phyloP scores from a whole-genome alignment of 2,888 invertebrate species.

The Spilosoma lubricipeda region DNA sequence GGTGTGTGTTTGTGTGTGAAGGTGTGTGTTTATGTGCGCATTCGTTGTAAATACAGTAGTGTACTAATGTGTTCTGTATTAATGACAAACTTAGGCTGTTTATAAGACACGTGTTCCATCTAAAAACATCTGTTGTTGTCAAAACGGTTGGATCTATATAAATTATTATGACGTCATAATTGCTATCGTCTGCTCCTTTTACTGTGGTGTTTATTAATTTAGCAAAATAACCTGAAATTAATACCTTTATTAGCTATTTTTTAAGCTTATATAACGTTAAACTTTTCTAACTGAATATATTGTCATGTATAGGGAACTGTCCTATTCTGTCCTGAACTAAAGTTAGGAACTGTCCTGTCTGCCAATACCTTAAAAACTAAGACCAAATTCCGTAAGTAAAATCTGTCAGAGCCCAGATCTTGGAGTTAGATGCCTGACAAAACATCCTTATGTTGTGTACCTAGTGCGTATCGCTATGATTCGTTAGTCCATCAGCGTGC shows the following conservation, averaged over 20 bases:
- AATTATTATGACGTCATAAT: neutral
- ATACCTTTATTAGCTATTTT: too few relatives aligned
- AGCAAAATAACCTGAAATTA: too few relatives aligned
- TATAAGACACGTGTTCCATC: neutral
- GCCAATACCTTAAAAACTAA: too few relatives aligned
- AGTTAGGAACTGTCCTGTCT: too few relatives aligned
- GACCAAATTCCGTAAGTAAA: neutral
- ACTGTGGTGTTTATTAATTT: too few relatives aligned
- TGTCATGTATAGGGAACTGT: too few relatives aligned
- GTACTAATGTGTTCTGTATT: neutral
- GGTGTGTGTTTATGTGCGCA: too few relatives aligned
- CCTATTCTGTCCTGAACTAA: too few relatives aligned
- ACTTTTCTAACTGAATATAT: too few relatives aligned
- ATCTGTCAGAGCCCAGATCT: neutral
- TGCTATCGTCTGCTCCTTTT: neutral
- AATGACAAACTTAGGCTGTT: neutral
- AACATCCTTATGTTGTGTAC: neutral
- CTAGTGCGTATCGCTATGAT: neutral
- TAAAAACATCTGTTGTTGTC: neutral
- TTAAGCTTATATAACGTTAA: neutral
- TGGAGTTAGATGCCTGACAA: neutral
- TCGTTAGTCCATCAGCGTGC: neutral
- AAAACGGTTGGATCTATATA: neutral
- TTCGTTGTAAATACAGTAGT: too few relatives aligned
- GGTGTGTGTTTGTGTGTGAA: too few relatives aligned